phyloP scores from a whole-genome alignment of 2,888 invertebrate species.

The Pyralis farinalis region DNA sequence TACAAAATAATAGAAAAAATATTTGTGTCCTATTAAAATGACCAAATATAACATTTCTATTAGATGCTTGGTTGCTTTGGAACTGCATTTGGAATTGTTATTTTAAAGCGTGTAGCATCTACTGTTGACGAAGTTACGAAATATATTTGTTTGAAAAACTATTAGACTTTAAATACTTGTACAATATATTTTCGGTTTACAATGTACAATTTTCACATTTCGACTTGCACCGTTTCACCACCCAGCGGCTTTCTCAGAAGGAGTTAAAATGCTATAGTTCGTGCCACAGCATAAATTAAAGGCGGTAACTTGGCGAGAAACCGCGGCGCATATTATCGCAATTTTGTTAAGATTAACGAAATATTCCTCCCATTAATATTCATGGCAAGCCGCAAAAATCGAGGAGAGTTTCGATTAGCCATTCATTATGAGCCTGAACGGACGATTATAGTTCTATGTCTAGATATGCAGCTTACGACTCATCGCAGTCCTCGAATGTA shows the following conservation, averaged over 20 bases:
- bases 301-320: conserved; percentile 62
- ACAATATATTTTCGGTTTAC: too few relatives aligned
- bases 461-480: too few relatives aligned
- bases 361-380: conserved; percentile 66
- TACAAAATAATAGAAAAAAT: too few relatives aligned
- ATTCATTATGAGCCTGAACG: conserved; percentile 9
- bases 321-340: conserved; percentile 75
- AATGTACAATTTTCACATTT: conserved; percentile 13
- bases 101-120: too few relatives aligned
- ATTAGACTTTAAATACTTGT: too few relatives aligned
- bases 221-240: conserved; percentile 29
- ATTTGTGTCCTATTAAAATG: too few relatives aligned
- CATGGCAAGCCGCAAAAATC: conserved; percentile 47
- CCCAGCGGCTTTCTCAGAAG: conserved; percentile 52
- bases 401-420: conserved; percentile 54
- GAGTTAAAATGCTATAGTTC: conserved; percentile 80
- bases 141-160: too few relatives aligned
- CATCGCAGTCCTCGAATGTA: too few relatives aligned
- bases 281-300: conserved; percentile 77
- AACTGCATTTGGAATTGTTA: too few relatives aligned
- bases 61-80: too few relatives aligned
- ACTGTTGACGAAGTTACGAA: too few relatives aligned
- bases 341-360: conserved; percentile 76
- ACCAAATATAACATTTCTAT: too few relatives aligned
- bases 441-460: not conserved